phyloP scores from a whole-genome alignment of 2,113 vertebrate species.

The Ctenodactylus gundi region DNA sequence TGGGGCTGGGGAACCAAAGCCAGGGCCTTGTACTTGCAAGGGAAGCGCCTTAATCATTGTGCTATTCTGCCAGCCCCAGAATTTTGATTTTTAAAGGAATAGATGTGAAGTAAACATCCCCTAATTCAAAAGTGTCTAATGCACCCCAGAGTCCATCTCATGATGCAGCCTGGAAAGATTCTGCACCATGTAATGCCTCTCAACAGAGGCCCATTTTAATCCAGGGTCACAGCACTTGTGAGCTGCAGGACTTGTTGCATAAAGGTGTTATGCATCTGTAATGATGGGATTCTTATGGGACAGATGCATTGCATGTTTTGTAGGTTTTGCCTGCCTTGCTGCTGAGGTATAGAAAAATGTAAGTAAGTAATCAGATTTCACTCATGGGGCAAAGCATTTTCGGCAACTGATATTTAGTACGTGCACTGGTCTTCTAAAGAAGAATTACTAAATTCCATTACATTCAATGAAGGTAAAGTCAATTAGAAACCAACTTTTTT shows the following conservation, averaged over 20 bases:
- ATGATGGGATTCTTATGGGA: not conserved
- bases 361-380: not conserved
- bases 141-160: not conserved
- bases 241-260: not conserved
- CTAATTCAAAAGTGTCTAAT: not conserved
- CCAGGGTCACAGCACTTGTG: not conserved
- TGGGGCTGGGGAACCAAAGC: too few relatives aligned
- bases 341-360: not conserved
- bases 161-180: not conserved
- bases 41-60: too few relatives aligned
- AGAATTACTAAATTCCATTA: conserved; percentile 22
- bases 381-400: not conserved
- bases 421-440: not conserved
- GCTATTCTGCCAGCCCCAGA: too few relatives aligned
- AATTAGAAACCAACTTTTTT: not conserved
- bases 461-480: not conserved
- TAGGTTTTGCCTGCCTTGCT: not conserved
- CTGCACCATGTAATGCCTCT: not conserved
- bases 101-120: not conserved
- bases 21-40: too few relatives aligned
- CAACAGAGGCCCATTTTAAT: not conserved
- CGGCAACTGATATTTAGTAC: not conserved
- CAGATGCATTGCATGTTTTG: not conserved
- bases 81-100: too few relatives aligned
- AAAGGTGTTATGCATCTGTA: not conserved